Evolutionary conservation across 2,888 invertebrate species (phyloP).

Genomic region (Papilio gigon): DNA sequence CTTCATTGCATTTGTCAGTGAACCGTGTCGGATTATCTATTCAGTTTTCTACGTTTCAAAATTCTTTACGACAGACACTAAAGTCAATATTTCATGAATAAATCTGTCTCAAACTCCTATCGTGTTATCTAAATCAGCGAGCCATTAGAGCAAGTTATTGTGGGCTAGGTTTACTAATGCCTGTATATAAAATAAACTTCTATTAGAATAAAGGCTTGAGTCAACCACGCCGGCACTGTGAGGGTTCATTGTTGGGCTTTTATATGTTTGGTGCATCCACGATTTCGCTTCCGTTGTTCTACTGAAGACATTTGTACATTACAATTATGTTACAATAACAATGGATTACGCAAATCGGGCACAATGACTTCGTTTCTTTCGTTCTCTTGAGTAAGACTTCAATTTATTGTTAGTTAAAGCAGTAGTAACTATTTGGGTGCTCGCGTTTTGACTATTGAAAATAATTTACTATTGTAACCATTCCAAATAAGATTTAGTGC

Average conservation of each 20-base stretch:
- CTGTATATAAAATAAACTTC: too few relatives aligned
- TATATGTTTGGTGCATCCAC: slow-evolving; percentile 14
- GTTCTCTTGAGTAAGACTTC: slow-evolving; percentile 27
- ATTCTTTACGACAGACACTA: neutral
- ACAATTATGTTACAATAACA: slow-evolving; percentile 41
- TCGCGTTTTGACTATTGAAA: neutral
- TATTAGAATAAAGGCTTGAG: neutral
- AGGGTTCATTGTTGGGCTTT: neutral
- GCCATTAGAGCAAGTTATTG: too few relatives aligned
- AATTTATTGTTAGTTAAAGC: slow-evolving; percentile 20
- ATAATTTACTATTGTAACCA: neutral
- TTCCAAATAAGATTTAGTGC: too few relatives aligned
- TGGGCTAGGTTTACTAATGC: too few relatives aligned
- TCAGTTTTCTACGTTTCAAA: slow-evolving; percentile 1
- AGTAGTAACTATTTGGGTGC: neutral
- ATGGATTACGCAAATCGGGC: slow-evolving; percentile 46
- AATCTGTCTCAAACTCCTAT: too few relatives aligned
- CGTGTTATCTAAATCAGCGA: too few relatives aligned
- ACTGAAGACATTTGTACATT: slow-evolving; percentile 20
- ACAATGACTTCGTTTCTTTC: slow-evolving; percentile 37
- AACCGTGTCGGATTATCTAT: neutral
- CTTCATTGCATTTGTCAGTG: neutral
- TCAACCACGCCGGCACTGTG: neutral
- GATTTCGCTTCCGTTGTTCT: slow-evolving; percentile 14
- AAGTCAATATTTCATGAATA: slow-evolving; percentile 6